Evolutionary conservation across 2,888 invertebrate species (phyloP).

Genomic region (Mythimna lalbum): DNA sequence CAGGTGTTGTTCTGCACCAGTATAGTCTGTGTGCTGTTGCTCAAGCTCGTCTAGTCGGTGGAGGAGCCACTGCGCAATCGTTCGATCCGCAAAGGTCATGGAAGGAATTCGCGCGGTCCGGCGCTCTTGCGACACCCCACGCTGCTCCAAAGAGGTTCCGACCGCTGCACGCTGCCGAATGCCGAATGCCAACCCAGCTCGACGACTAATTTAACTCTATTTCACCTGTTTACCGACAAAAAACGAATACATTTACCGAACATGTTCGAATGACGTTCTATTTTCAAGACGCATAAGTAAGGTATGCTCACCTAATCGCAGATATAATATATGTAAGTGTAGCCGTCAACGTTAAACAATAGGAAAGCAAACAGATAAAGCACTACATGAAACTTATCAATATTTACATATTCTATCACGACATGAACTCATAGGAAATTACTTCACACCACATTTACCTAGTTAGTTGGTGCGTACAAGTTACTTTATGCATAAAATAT

Average conservation of each 20-base stretch:
- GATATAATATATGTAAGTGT: conserved; percentile 8
- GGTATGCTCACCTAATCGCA: conserved; percentile 21
- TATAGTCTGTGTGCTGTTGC: conserved; percentile 84
- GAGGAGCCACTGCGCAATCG: conserved; percentile 88
- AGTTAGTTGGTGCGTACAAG: conserved; percentile 13
- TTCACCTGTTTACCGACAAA: conserved; percentile 61
- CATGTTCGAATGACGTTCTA: conserved; percentile 36
- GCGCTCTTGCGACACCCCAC: conserved; percentile 84
- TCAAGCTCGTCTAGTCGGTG: conserved; percentile 86
- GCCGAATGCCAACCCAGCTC: conserved; percentile 57
- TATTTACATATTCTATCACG: conserved; percentile 73
- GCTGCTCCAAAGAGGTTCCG: conserved; percentile 81
- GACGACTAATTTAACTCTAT: conserved; percentile 66
- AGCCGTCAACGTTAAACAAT: conserved; percentile 66
- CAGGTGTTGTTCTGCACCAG: conserved; percentile 40
- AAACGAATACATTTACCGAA: conserved; percentile 32
- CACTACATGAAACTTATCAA: conserved; percentile 72
- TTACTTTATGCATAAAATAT: conserved; percentile 11
- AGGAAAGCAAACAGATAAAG: conserved; percentile 77
- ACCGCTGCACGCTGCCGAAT: conserved; percentile 59
- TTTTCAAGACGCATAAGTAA: conserved; percentile 23
- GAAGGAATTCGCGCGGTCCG: conserved; percentile 90
- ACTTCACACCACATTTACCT: conserved; percentile 50
- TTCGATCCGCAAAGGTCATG: conserved; percentile 90
- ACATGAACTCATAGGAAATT: conserved; percentile 64